These are phyloP conservation scores for Ophiothrix spiculata DNA, from an alignment of 35 echinoderm and acorn worm genomes.

Conservation along the genomic window DNA sequence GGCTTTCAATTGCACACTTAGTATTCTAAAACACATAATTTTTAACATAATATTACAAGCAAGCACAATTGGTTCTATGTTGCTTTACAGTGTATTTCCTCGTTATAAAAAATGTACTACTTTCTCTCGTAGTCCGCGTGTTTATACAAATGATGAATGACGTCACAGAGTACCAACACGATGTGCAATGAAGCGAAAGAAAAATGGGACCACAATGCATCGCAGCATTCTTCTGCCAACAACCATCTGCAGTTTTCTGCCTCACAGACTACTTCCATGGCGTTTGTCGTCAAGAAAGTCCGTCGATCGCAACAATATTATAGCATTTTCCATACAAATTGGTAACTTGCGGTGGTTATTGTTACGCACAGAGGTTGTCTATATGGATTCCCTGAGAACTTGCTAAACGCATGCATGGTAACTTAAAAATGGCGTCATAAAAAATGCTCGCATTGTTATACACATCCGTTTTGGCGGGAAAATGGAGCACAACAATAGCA, in stretches of 20 bases:
- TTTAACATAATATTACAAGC: too few species aligned
- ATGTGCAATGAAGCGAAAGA: neutral
- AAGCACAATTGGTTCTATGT: too few species aligned
- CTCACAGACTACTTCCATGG: neutral
- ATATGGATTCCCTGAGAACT: slow-evolving; percentile 7
- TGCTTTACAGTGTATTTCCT: too few species aligned
- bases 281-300: neutral
- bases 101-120: too few species aligned
- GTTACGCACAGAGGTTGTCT: neutral
- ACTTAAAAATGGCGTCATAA: neutral
- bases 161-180: too few species aligned
- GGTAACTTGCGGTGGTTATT: neutral
- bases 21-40: too few species aligned
- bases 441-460: neutral
- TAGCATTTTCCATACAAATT: slow-evolving; percentile 5
- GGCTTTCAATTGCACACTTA: too few species aligned
- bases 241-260: neutral
- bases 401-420: slow-evolving; percentile 2
- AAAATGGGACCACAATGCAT: neutral
- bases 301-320: too few species aligned
- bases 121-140: too few species aligned
- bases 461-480: neutral
- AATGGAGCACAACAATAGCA: neutral
- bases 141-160: too few species aligned
- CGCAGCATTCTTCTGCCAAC: neutral